A percentile compares a stretch with the other conserved stretches of the same genome.
Conservation (phyloP, 1,140 invertebrate species). For the Macrocentrus cingulum region DNA sequence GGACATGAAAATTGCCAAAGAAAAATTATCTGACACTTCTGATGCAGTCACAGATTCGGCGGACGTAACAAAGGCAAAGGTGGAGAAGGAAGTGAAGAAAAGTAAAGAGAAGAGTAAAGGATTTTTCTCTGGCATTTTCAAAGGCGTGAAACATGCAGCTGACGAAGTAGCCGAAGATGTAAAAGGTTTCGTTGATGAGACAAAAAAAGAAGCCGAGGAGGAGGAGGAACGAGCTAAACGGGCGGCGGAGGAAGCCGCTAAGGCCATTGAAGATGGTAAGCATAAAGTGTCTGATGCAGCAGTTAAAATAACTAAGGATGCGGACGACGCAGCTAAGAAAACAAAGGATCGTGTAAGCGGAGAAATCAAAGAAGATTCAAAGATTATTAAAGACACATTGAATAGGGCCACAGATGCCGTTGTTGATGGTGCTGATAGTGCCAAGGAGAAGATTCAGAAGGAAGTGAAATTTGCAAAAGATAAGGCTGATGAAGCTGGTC, state of each 20-base stretch:
- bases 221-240: constrained; percentile 24
- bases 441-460: constrained; percentile 33
- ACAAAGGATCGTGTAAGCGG: too few relatives aligned
- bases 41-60: constrained; percentile 21
- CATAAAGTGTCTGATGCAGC: constrained; percentile 30
- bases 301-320: constrained; percentile 19
- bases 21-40: constrained; percentile 8
- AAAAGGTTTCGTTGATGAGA: constrained; percentile 26
- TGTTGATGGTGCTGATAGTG: constrained; percentile 13
- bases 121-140: constrained; percentile 36
- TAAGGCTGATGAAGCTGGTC: constrained; percentile 14
- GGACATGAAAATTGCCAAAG: constrained; percentile 18
- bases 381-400: constrained; percentile 19
- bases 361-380: constrained; percentile 27
- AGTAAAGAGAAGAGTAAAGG: constrained; percentile 34
- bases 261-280: constrained; percentile 12
- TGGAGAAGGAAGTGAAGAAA: constrained; percentile 39
- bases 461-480: constrained; percentile 34
- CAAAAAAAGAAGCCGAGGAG: constrained; percentile 22
- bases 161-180: constrained; percentile 22
- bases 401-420: constrained; percentile 3
- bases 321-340: constrained; percentile 16
- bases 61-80: constrained; percentile 19
- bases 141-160: constrained; percentile 29
- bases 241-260: constrained; percentile 3